Percentiles rank a stretch among this genome's conserved stretches.
These are phyloP conservation scores for Callipepla californica DNA, from an alignment of 2,113 vertebrate species.

Conservation along the genomic window DNA sequence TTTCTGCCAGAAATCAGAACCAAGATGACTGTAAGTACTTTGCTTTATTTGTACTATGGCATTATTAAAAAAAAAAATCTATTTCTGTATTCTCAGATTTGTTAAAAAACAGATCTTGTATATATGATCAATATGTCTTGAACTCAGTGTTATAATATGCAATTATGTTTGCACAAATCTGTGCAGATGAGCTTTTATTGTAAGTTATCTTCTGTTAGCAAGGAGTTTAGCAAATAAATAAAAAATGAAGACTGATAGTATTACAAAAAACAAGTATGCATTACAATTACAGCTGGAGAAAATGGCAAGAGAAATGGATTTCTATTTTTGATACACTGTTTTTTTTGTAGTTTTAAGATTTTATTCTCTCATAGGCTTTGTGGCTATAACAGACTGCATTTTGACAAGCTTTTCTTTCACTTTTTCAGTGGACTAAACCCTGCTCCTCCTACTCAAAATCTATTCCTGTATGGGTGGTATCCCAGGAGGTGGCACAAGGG, in stretches of 20 bases:
- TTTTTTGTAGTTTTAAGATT: neutral
- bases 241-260: conserved; percentile 24
- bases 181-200: neutral
- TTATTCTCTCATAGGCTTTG: neutral
- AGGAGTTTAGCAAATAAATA: conserved; percentile 54
- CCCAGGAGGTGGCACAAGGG: neutral
- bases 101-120: neutral
- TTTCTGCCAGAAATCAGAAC: conserved; percentile 9
- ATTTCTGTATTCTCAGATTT: neutral
- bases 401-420: neutral
- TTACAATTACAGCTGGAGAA: conserved; percentile 16
- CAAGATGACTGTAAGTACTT: neutral
- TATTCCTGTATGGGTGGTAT: neutral
- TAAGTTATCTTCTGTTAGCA: neutral
- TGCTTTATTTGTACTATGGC: neutral
- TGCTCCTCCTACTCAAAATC: neutral
- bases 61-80: neutral
- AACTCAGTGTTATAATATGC: neutral
- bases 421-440: neutral
- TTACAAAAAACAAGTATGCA: neutral
- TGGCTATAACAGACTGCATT: neutral
- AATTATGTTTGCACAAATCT: neutral
- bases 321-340: neutral
- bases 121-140: neutral
- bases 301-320: neutral